phyloP scores from a whole-genome alignment of 2,888 invertebrate species.

The Galerucella nymphaeae region DNA sequence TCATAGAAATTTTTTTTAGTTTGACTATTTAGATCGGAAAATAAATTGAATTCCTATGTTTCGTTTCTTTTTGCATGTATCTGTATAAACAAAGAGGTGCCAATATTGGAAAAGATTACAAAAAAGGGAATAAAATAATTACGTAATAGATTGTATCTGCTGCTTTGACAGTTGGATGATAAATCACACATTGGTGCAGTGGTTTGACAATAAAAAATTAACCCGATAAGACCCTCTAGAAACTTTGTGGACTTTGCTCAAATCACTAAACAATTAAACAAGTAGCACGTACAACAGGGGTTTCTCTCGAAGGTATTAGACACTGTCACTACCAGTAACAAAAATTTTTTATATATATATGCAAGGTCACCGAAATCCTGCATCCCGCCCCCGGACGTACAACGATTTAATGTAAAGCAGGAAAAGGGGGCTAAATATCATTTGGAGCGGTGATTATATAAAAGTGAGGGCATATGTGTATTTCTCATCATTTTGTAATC shows the following conservation, averaged over 20 bases:
- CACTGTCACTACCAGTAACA: conserved; percentile 54
- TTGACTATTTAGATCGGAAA: no score
- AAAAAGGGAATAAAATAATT: no score
- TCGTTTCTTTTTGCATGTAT: no score
- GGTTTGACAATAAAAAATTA: no score
- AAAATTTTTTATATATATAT: conserved; percentile 33
- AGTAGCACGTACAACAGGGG: conserved; percentile 52
- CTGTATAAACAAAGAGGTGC: no score
- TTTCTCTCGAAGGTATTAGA: conserved; percentile 53
- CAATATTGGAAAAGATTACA: no score
- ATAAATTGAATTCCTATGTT: no score
- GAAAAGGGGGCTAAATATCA: conserved; percentile 10
- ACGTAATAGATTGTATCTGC: no score
- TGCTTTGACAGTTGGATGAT: no score
- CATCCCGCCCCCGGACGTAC: conserved; percentile 38
- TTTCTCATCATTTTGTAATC: conserved; percentile 38
- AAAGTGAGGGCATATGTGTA: conserved; percentile 33
- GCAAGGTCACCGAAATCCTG: conserved; percentile 45
- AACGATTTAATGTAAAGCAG: conserved; percentile 23
- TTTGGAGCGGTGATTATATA: conserved; percentile 30
- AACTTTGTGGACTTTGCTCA: background rate
- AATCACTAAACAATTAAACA: conserved; percentile 53
- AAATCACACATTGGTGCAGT: no score
- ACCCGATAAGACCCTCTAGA: no score
- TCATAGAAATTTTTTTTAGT: no score